phyloP scores from a whole-genome alignment of 2,888 invertebrate genomes.

The Megalurothrips usitatus region DNA sequence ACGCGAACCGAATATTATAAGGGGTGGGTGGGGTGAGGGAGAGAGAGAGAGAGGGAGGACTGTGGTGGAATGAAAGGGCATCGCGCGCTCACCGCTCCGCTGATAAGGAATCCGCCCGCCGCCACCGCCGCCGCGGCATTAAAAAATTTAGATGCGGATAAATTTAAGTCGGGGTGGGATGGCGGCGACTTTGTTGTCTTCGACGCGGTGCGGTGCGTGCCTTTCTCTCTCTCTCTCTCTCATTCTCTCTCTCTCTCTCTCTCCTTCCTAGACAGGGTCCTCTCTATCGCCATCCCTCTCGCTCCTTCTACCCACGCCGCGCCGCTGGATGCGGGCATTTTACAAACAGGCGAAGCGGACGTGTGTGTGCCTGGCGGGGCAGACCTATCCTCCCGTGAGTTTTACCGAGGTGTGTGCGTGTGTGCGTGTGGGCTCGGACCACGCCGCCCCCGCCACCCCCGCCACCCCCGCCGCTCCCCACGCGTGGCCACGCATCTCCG shows the following conservation, averaged over 20 bases:
- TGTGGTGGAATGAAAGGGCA: conserved; percentile 17
- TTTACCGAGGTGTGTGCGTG: background rate
- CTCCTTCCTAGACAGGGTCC: background rate
- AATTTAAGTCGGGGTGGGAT: background rate
- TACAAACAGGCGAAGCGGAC: background rate
- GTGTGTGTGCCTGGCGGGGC: background rate
- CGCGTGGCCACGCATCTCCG: conserved; percentile 18
- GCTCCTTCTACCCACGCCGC: background rate
- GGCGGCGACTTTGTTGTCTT: too few species aligned
- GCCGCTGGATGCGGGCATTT: conserved; percentile 5
- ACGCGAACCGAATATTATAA: background rate
- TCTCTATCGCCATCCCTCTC: background rate
- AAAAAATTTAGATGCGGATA: conserved; percentile 14
- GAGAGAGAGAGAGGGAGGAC: background rate
- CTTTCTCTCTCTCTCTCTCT: background rate
- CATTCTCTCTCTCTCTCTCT: background rate
- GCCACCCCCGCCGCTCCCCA: background rate
- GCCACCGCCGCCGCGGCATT: too few species aligned
- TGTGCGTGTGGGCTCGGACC: background rate
- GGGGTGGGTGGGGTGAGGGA: background rate
- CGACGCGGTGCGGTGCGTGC: too few species aligned
- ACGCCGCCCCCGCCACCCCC: background rate
- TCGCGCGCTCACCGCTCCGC: background rate
- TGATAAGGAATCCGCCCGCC: conserved; percentile 23
- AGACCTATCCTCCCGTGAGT: background rate